Evolutionary conservation across 2,113 vertebrate genomes (phyloP).

Genomic region (Chunga burmeisteri): DNA sequence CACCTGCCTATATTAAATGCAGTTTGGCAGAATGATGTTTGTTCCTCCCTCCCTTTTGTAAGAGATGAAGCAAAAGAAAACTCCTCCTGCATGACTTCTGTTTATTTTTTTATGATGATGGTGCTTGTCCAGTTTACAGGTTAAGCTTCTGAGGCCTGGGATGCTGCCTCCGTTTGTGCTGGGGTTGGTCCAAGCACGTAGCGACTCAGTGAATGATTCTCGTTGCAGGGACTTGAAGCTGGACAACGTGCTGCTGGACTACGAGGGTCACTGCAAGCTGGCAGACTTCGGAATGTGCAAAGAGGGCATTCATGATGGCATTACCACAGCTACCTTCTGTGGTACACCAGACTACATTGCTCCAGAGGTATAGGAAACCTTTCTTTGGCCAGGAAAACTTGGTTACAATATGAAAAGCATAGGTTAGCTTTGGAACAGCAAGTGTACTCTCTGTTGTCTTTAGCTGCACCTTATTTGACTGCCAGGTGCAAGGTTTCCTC

Average conservation of each 20-base stretch:
- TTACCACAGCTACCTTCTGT: conserved; percentile 91
- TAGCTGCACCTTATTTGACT: neutral
- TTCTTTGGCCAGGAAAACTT: neutral
- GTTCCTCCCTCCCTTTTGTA: conserved; percentile 8
- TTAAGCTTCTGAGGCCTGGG: neutral
- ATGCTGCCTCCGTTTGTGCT: neutral
- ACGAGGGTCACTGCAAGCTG: conserved; percentile 96
- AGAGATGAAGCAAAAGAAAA: neutral
- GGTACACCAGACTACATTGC: conserved; percentile 98
- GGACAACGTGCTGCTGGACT: conserved; percentile 94
- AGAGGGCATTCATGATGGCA: conserved; percentile 88
- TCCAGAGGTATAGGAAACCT: conserved; percentile 86
- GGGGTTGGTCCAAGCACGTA: neutral
- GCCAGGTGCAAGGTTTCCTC: neutral
- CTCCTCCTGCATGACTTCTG: neutral
- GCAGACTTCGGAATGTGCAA: conserved; percentile 99
- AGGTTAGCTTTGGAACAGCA: neutral
- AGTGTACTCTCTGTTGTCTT: neutral
- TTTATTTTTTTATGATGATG: neutral
- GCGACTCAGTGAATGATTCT: neutral
- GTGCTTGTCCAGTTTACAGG: neutral
- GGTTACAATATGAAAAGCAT: neutral
- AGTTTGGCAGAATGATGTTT: neutral
- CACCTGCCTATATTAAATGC: neutral
- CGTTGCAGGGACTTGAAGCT: conserved; percentile 91